Conservation (phyloP, 92 coral and sea anemone species). For the Scolanthus callimorphus region DNA sequence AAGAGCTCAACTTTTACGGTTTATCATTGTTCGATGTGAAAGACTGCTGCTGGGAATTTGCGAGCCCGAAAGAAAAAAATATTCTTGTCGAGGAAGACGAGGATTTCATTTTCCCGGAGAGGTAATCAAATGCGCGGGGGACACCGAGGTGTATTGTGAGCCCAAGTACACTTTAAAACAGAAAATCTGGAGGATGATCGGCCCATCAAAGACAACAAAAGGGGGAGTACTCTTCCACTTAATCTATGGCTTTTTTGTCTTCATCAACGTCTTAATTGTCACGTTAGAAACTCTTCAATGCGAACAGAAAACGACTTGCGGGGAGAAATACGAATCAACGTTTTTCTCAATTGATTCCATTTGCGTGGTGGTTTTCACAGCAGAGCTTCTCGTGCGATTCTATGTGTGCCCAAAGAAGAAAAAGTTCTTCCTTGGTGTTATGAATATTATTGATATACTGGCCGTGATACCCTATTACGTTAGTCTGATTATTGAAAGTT, state of each 20-base stretch:
- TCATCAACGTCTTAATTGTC: constrained; percentile 67
- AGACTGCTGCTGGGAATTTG: constrained; percentile 89
- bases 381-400: constrained; percentile 59
- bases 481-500: constrained; percentile 43
- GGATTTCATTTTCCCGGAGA: constrained; percentile 45
- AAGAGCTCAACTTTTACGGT: constrained; percentile 91
- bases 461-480: constrained; percentile 76
- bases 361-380: constrained; percentile 76
- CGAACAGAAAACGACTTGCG: constrained; percentile 42
- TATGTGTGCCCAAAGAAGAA: constrained; percentile 74
- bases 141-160: constrained; percentile 56
- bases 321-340: constrained; percentile 42
- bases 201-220: constrained; percentile 81
- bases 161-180: constrained; percentile 70
- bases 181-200: constrained; percentile 84
- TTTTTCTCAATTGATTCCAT: constrained; percentile 69
- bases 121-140: constrained; percentile 46
- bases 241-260: constrained; percentile 77
- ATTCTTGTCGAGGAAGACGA: constrained; percentile 66
- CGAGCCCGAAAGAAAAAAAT: constrained; percentile 63
- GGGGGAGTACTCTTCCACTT: constrained; percentile 82
- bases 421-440: constrained; percentile 55
- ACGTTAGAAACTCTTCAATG: constrained; percentile 79
- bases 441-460: constrained; percentile 69
- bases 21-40: constrained; percentile 86